Evolutionary conservation across 2,888 invertebrate genomes (phyloP).

Genomic region (Malachius bipustulatus): DNA sequence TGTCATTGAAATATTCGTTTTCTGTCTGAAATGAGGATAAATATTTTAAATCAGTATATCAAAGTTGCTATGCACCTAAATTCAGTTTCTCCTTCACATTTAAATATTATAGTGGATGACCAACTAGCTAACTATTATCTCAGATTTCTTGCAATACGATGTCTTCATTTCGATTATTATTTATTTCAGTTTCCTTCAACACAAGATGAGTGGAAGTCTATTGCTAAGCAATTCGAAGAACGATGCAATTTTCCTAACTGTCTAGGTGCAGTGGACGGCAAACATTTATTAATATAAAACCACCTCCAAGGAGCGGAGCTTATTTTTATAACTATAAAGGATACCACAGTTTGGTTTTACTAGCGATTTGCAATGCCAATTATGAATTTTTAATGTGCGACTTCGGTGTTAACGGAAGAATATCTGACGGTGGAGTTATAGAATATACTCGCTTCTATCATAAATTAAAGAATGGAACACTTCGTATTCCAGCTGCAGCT

Average conservation of each 20-base stretch:
- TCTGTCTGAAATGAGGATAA: no score
- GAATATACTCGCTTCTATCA: conserved; percentile 6
- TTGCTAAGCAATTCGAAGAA: conserved; percentile 12
- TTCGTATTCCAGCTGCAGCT: background rate
- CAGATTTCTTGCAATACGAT: no score
- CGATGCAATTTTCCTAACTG: conserved; percentile 22
- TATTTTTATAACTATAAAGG: conserved; percentile 22
- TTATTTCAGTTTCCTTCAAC: conserved; percentile 8
- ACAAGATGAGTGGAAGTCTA: conserved; percentile 11
- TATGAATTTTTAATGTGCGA: conserved; percentile 8
- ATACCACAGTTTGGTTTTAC: conserved; percentile 19
- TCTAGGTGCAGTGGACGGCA: conserved; percentile 19
- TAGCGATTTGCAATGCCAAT: conserved; percentile 15
- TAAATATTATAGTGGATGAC: no score
- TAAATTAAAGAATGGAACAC: conserved; percentile 6
- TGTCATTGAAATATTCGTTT: no score
- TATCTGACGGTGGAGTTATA: conserved; percentile 5
- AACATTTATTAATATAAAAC: conserved; percentile 19
- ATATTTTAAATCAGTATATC: no score
- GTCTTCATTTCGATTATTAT: background rate
- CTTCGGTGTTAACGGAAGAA: conserved; percentile 6
- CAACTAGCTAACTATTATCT: no score
- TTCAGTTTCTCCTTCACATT: no score
- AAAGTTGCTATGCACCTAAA: no score
- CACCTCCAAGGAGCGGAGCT: conserved; percentile 18